A percentile compares a stretch with the other conserved stretches of the same genome.
Evolutionary conservation across 2,113 vertebrate genomes (phyloP).

Genomic region (Ceyx cyanopectus): DNA sequence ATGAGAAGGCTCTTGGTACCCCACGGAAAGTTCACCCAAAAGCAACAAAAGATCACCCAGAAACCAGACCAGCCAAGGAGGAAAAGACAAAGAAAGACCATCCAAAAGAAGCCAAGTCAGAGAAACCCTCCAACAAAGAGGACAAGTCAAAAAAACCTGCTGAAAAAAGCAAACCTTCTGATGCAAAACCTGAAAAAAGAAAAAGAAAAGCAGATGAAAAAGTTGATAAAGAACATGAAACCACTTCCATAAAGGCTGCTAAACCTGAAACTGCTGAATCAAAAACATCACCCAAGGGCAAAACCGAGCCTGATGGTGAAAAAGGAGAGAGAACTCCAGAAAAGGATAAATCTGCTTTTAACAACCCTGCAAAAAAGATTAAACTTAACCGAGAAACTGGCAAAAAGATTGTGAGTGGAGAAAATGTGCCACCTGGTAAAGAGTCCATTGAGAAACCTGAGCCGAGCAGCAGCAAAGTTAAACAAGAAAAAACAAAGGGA

Average conservation of each 20-base stretch:
- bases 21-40: slow-evolving; percentile 83
- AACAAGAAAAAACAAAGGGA: slow-evolving; percentile 78
- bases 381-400: slow-evolving; percentile 92
- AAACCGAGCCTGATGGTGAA: slow-evolving; percentile 74
- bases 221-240: slow-evolving; percentile 78
- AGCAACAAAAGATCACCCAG: slow-evolving; percentile 80
- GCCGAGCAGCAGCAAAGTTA: slow-evolving; percentile 74
- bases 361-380: slow-evolving; percentile 90
- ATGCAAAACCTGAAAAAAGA: slow-evolving; percentile 84
- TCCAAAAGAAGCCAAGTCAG: slow-evolving; percentile 77
- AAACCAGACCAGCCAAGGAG: slow-evolving; percentile 80
- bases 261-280: slow-evolving; percentile 77
- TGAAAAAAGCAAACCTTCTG: slow-evolving; percentile 80
- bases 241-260: slow-evolving; percentile 59
- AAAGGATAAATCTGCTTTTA: slow-evolving; percentile 75
- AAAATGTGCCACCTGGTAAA: slow-evolving; percentile 66
- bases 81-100: slow-evolving; percentile 82
- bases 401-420: slow-evolving; percentile 84
- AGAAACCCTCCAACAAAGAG: slow-evolving; percentile 80
- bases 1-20: slow-evolving; percentile 78
- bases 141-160: slow-evolving; percentile 79
- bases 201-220: slow-evolving; percentile 86
- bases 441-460: slow-evolving; percentile 76
- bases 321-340: slow-evolving; percentile 77
- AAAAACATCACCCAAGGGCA: slow-evolving; percentile 80